Percentiles rank a stretch among this genome's conserved stretches.
These are phyloP conservation scores for Talpa occidentalis DNA, from an alignment of 2,113 vertebrate species.

Conservation along the genomic window DNA sequence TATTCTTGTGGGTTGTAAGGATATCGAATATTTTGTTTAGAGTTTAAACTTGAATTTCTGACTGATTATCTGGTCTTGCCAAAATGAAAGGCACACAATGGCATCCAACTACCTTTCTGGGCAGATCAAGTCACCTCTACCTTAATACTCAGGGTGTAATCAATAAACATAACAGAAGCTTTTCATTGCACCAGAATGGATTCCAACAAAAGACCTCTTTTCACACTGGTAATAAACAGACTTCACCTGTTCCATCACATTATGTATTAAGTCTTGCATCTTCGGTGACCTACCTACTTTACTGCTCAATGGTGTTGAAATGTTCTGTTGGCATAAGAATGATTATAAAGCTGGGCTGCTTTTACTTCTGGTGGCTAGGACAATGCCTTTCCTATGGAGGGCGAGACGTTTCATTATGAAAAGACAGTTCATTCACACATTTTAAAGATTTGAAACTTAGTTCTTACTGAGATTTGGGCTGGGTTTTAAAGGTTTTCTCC, in stretches of 20 bases:
- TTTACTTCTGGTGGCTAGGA: neutral
- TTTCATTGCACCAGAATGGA: constrained; percentile 74
- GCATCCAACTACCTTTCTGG: constrained; percentile 67
- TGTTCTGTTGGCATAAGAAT: neutral
- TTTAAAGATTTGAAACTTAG: neutral
- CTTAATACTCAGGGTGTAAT: constrained; percentile 73
- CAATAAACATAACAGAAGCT: constrained; percentile 78
- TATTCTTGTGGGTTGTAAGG: constrained; percentile 69
- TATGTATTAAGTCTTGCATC: neutral
- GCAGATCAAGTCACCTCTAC: constrained; percentile 55
- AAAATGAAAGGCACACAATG: constrained; percentile 72
- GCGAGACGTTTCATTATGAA: neutral
- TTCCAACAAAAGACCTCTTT: constrained; percentile 68
- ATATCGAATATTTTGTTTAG: constrained; percentile 72
- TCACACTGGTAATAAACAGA: constrained; percentile 66
- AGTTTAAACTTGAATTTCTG: constrained; percentile 72
- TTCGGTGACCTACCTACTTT: constrained; percentile 15
- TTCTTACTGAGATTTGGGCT: neutral
- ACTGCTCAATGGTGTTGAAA: constrained; percentile 13
- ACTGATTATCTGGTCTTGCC: constrained; percentile 68
- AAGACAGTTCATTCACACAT: neutral
- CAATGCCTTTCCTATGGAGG: neutral
- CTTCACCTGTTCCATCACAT: constrained; percentile 54
- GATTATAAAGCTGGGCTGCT: neutral
- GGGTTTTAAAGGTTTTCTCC: neutral